phyloP scores from a whole-genome alignment of 2,113 vertebrate genomes.

The rat (Rattus norvegicus) region GRCr8 NC_086028.1:57417501-57418000 shows the following conservation, averaged over 20 bases:
- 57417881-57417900: slow-evolving; percentile 79
- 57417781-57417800: slow-evolving; percentile 83
- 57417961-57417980: neutral
- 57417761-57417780: slow-evolving; percentile 84
- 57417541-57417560: neutral
- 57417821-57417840: slow-evolving; percentile 59
- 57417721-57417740: slow-evolving; percentile 85
- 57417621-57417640: slow-evolving; percentile 87
- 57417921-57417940: slow-evolving; percentile 79
- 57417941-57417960: neutral
- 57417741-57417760: slow-evolving; percentile 57
- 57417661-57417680: slow-evolving; percentile 86
- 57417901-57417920: slow-evolving; percentile 79
- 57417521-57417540: neutral
- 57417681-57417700: slow-evolving; percentile 82
- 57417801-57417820: slow-evolving; percentile 69
- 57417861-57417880: slow-evolving; percentile 58
- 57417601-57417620: slow-evolving; percentile 87
- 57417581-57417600: neutral
- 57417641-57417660: slow-evolving; percentile 89
- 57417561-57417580: neutral
- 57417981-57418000: accelerated
- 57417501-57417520: neutral
- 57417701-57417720: slow-evolving; percentile 84
- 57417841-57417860: slow-evolving; percentile 67